These are phyloP conservation scores for Orthonyx spaldingii DNA, from an alignment of 2,113 vertebrate species.

Conservation along the genomic window DNA sequence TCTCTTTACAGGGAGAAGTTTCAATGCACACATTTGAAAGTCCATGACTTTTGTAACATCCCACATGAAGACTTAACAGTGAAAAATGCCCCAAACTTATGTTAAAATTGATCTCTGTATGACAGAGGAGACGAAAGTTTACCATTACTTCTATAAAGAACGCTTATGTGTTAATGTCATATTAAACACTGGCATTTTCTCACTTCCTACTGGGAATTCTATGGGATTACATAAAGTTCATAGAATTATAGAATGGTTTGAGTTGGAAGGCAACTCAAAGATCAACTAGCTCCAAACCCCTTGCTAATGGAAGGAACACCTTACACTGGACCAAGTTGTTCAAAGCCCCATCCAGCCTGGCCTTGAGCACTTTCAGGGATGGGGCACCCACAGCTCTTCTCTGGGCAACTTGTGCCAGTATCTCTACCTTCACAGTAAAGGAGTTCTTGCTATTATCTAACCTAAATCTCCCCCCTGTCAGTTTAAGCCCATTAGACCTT, in stretches of 20 bases:
- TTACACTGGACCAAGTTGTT: background rate
- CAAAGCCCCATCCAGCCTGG: background rate
- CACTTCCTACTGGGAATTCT: background rate
- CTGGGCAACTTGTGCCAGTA: background rate
- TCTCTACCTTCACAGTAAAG: background rate
- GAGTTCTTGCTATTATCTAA: background rate
- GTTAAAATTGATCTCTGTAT: background rate
- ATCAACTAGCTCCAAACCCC: background rate
- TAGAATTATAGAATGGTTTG: background rate
- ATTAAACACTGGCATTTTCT: background rate
- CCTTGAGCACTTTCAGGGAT: background rate
- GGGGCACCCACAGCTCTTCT: background rate
- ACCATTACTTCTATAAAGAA: background rate
- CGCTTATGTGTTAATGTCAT: background rate
- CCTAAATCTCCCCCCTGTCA: background rate
- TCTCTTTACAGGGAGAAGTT: background rate
- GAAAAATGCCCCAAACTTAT: background rate
- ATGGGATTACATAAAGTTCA: background rate
- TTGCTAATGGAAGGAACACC: background rate
- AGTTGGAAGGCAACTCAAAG: background rate
- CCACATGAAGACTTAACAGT: background rate
- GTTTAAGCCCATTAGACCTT: background rate
- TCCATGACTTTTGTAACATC: background rate
- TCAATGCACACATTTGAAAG: background rate
- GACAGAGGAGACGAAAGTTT: background rate